A percentile compares a stretch with the other conserved stretches of the same genome.
phyloP scores from a whole-genome alignment of 2,113 vertebrate species.

The Lamprotornis superbus region DNA sequence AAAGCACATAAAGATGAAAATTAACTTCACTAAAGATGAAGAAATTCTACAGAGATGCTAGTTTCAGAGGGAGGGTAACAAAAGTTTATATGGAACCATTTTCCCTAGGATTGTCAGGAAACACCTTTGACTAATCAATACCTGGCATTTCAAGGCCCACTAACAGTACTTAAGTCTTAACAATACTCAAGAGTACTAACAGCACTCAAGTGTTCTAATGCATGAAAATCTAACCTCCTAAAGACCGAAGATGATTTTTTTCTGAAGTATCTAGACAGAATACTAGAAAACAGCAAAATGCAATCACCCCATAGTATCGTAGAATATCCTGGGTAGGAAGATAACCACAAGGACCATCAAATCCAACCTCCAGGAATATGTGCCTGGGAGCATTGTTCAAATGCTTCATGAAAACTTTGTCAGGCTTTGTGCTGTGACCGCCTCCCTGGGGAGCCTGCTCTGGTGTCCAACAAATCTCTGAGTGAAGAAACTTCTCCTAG shows the following conservation, averaged over 20 bases:
- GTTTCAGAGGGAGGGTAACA: background rate
- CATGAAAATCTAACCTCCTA: background rate
- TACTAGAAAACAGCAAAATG: background rate
- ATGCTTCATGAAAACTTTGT: background rate
- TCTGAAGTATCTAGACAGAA: background rate
- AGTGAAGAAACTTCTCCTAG: background rate
- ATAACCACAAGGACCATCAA: background rate
- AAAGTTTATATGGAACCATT: background rate
- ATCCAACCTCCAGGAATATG: background rate
- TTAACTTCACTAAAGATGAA: background rate
- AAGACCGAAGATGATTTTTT: background rate
- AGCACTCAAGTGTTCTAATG: background rate
- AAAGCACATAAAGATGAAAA: background rate
- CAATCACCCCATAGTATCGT: background rate
- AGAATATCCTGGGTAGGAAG: background rate
- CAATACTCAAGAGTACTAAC: background rate
- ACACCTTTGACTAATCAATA: background rate
- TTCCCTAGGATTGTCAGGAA: background rate
- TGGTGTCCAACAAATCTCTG: background rate
- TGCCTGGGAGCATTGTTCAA: background rate
- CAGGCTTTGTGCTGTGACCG: background rate
- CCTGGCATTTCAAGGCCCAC: background rate
- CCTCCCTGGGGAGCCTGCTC: background rate
- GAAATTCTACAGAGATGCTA: background rate
- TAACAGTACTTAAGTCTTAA: too few relatives aligned